Evolutionary conservation across 2,113 vertebrate genomes (phyloP).

Genomic region (Perccottus glenii): DNA sequence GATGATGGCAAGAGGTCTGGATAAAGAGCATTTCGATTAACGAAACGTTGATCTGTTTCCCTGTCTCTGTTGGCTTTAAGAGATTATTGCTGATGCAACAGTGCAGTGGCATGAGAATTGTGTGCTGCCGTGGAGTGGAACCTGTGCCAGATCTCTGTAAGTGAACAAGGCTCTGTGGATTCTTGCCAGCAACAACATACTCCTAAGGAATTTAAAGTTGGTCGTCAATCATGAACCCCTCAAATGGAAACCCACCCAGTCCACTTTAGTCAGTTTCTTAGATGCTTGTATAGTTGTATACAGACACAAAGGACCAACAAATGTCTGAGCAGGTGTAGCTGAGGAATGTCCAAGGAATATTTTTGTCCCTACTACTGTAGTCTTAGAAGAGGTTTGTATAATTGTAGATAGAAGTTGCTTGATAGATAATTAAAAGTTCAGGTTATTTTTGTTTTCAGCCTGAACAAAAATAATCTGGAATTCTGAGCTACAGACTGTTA

Average conservation of each 20-base stretch:
- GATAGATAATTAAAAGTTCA: too few relatives aligned
- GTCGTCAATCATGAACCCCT: slow-evolving; percentile 71
- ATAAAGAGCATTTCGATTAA: slow-evolving; percentile 63
- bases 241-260: slow-evolving; percentile 65
- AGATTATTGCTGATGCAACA: slow-evolving; percentile 77
- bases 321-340: slow-evolving; percentile 21
- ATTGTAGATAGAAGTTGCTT: too few relatives aligned
- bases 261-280: slow-evolving; percentile 39
- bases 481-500: too few relatives aligned
- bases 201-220: slow-evolving; percentile 58
- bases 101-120: slow-evolving; percentile 61
- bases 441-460: too few relatives aligned
- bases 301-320: slow-evolving; percentile 27
- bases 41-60: slow-evolving; percentile 57
- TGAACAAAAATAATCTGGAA: too few relatives aligned
- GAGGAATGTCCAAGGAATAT: too few relatives aligned
- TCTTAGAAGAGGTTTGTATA: too few relatives aligned
- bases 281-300: slow-evolving; percentile 22
- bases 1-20: slow-evolving; percentile 54
- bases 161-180: slow-evolving; percentile 70
- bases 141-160: slow-evolving; percentile 65
- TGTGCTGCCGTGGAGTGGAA: slow-evolving; percentile 53
- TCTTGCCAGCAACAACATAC: slow-evolving; percentile 67
- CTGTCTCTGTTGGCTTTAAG: slow-evolving; percentile 57
- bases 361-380: too few relatives aligned